A percentile compares a stretch with the other conserved stretches of the same genome.
These are phyloP conservation scores for Rhopalosiphum nymphaeae DNA, from an alignment of 2,888 invertebrate species.

Conservation along the genomic window DNA sequence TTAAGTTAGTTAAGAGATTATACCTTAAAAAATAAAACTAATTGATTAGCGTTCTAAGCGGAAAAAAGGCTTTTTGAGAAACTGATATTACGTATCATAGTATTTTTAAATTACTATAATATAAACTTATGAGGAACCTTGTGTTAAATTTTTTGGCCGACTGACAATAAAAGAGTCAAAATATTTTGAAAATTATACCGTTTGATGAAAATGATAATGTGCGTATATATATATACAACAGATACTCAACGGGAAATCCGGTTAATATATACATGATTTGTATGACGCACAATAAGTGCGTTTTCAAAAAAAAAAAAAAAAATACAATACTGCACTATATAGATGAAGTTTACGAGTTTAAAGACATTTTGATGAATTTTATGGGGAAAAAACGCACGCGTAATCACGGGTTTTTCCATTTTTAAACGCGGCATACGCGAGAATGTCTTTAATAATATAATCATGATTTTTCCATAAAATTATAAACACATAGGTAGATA, in stretches of 20 bases:
- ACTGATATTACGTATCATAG: neutral
- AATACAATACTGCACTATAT: neutral
- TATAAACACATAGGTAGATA: too few species aligned
- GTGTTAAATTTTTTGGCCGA: too few species aligned
- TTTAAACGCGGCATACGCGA: too few species aligned
- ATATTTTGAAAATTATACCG: too few species aligned
- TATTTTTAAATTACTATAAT: too few species aligned
- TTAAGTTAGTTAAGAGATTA: neutral
- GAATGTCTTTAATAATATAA: too few species aligned
- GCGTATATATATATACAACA: neutral
- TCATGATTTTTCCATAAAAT: too few species aligned
- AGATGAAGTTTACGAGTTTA: neutral
- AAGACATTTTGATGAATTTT: neutral
- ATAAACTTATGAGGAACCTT: too few species aligned
- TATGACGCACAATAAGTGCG: neutral
- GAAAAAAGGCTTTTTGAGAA: neutral
- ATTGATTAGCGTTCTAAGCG: neutral
- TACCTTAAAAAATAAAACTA: neutral
- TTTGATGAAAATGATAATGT: neutral
- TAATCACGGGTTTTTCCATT: too few species aligned
- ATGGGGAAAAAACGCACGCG: too few species aligned
- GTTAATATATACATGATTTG: neutral
- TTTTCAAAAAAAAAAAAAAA: neutral
- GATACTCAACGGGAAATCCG: neutral
- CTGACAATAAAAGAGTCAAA: too few species aligned